Conservation (phyloP, 2,888 invertebrate species). For the Eristalis tenax region DNA sequence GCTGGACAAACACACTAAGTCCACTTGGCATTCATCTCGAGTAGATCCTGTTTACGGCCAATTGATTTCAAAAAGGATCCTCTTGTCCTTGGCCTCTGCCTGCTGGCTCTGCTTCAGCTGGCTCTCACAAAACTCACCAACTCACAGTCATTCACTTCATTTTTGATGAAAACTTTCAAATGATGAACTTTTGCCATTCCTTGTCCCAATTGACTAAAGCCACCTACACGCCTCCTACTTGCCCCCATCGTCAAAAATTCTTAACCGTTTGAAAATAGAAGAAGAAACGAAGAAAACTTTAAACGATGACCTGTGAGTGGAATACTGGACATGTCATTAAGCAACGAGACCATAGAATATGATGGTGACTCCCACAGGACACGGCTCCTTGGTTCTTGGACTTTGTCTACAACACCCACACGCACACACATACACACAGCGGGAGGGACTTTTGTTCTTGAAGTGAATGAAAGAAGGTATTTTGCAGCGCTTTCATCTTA, state of each 20-base stretch:
- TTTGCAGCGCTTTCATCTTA: slow-evolving; percentile 19
- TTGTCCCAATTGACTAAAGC: slow-evolving; percentile 43
- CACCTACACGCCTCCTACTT: background rate
- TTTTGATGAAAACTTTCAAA: slow-evolving; percentile 64
- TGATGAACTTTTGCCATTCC: slow-evolving; percentile 58
- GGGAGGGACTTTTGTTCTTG: slow-evolving; percentile 27
- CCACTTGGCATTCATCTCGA: slow-evolving; percentile 58
- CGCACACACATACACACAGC: background rate
- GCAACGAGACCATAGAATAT: slow-evolving; percentile 28
- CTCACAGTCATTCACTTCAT: slow-evolving; percentile 19
- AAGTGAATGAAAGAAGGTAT: slow-evolving; percentile 46
- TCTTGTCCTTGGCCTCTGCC: background rate
- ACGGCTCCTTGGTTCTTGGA: background rate
- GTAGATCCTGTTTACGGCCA: slow-evolving; percentile 50
- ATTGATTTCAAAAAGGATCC: slow-evolving; percentile 55
- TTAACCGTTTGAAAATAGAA: background rate
- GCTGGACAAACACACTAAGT: slow-evolving; percentile 32
- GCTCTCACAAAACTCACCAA: background rate
- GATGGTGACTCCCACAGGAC: slow-evolving; percentile 18
- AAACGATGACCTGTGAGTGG: slow-evolving; percentile 67
- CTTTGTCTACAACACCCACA: background rate
- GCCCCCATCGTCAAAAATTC: background rate
- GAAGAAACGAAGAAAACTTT: slow-evolving; percentile 37
- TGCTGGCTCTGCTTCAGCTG: background rate
- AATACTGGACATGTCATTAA: slow-evolving; percentile 65